Evolutionary conservation across 2,888 invertebrate genomes (phyloP), one percentile per base, ranked within the genome.

Genomic region (Drosophila histrio): DNA sequence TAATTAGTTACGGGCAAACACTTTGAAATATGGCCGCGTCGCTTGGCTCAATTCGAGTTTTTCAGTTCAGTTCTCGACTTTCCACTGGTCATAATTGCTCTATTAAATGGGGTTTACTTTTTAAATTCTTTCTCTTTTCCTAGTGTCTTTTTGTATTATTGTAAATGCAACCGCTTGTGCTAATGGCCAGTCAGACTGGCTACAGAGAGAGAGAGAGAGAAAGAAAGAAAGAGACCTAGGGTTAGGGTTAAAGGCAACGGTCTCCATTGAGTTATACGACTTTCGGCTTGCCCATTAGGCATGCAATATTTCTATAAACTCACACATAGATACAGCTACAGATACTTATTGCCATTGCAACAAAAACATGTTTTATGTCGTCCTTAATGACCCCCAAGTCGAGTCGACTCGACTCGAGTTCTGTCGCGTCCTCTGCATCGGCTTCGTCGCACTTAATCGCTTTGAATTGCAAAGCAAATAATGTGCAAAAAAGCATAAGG

Each of bases 391-490:
- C 88, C 88, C 74, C 84, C 77, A 77, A 81, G 74, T 71, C 61
- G 72, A 67, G 59, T 65, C 54, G 64, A 46, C 38, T 77, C 39
- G 81, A 66, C 58, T 56, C 49, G 52, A 46, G 43, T 47, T 36
- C 32, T 30, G 44, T 59, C 53, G 68, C 41, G 30, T 36, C 57
- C 46, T 30, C 22, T 26, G 34, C 57, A 38, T 65, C 58, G 63
- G 6, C 72, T 58, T 61, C 70, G 71, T 79, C 79, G 77, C 80
- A 87, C 74, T 87, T 86, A 87, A 85, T 86, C 85, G 85, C 88
- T 86, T 85, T 85, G 88, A 85, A 85, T 85, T 86, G 86, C 86
- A 85, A 87, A 87, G 85, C 88, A 87, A 85, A 87, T 87, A 85
- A 87, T 83, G 82, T 84, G 82, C 82, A 83, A 87, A 83, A 81